Conservation (phyloP, 2,113 vertebrate genomes). For the Macaca fascicularis region T2T-MFA8v1.1 NC_088388.1:5062001-5062500, state of each 20-base stretch:
- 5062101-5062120: conserved; percentile 79
- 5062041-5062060: conserved; percentile 76
- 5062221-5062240: conserved; percentile 60
- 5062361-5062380: fast-evolving
- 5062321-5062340: neutral
- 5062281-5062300: conserved; percentile 36
- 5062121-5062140: conserved; percentile 73
- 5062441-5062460: neutral
- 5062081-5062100: conserved; percentile 54
- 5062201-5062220: conserved; percentile 60
- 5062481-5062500: fast-evolving
- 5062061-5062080: conserved; percentile 80
- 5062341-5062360: neutral
- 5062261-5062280: conserved; percentile 42
- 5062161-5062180: conserved; percentile 80
- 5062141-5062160: conserved; percentile 67
- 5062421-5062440: fast-evolving
- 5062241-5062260: conserved; percentile 49
- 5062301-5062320: conserved; percentile 59
- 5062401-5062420: neutral
- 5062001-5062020: neutral
- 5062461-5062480: neutral
- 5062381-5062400: fast-evolving
- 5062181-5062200: conserved; percentile 72
- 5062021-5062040: conserved; percentile 52